These are phyloP conservation scores for Centruroides sculpturatus DNA, from an alignment of 1,140 invertebrate genomes.

Conservation along the genomic window DNA sequence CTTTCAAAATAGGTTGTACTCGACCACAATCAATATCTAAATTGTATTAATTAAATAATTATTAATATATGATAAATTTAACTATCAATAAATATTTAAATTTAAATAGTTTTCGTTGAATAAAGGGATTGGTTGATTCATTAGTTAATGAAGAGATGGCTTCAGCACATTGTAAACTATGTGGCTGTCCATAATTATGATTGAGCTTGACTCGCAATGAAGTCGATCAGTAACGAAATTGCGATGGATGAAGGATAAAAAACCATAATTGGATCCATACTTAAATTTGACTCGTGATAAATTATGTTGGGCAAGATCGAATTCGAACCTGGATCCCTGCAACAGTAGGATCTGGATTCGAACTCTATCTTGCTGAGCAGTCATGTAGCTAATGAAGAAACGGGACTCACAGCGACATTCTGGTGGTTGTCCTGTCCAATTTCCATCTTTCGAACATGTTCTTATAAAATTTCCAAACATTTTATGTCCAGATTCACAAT, in stretches of 20 bases:
- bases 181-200: too few relatives aligned
- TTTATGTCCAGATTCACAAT: conserved; percentile 68
- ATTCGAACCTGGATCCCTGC: not conserved
- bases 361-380: not conserved
- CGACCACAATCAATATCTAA: conserved; percentile 68
- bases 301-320: too few relatives aligned
- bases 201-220: too few relatives aligned
- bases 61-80: not conserved
- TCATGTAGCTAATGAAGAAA: not conserved
- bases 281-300: too few relatives aligned
- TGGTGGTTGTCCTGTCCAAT: conserved; percentile 62
- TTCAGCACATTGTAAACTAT: too few relatives aligned
- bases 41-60: not conserved
- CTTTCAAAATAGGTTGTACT: conserved; percentile 60
- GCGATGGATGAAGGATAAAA: too few relatives aligned
- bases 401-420: conserved; percentile 63
- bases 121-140: too few relatives aligned
- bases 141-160: too few relatives aligned
- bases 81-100: not conserved
- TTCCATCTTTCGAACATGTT: conserved; percentile 52
- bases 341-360: not conserved
- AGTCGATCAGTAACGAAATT: not conserved
- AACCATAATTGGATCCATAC: too few relatives aligned
- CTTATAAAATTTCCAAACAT: conserved; percentile 52
- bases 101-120: too few relatives aligned